Evolutionary conservation across 2,113 vertebrate species (phyloP), one percentile per base, ranked within the genome.

Genomic region (Muscicapa adusta): DNA sequence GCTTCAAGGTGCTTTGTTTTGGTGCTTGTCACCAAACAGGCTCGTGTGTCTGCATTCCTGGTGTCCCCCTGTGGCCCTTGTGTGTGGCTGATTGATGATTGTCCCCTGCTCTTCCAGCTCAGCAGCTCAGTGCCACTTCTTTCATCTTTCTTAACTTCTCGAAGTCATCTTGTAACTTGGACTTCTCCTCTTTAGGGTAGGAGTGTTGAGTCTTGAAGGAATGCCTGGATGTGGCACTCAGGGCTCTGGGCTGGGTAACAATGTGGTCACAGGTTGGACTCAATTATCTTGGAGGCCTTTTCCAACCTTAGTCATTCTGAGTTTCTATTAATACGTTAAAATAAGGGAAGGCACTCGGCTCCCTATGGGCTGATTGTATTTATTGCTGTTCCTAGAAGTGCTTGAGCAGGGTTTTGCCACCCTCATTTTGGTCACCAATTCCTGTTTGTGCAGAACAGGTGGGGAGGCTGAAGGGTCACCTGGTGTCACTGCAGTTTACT

Each of bases 361-460:
- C 60, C 29, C n/a, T 25, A 4, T 1, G 5, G 28, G 4, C 36
- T 83, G 61, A 43, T 85, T 45, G 34, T 47, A 36, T 68, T 91
- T 57, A 43, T 17, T 51, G 48, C 29, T 62, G 47, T 60, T 74
- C 18, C 77, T 61, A 53, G 28, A 78, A 81, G 45, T 18, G 10
- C n/a, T 29, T 1, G 18, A 82, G 80, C 45, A 8, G 61, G 43
- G 22, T 31, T 85, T 76, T 54, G 19, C 40, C 13, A 4, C n/a
- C 6, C 22, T 86, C 42, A 24, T 5, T 72, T 85, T 79, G 58
- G 36, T 56, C 54, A 40, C 11, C 54, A 53, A 0, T 29, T 80
- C 23, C 42, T 1, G 3, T 17, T 48, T 42, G 58, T 58, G 48
- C 42, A 23, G 56, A 47, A 58, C 0, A 0, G 14, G 6, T 31